A percentile compares a stretch with the other conserved stretches of the same genome.
Conservation (phyloP, 2,888 invertebrate species). For the Mythimna impura region DNA sequence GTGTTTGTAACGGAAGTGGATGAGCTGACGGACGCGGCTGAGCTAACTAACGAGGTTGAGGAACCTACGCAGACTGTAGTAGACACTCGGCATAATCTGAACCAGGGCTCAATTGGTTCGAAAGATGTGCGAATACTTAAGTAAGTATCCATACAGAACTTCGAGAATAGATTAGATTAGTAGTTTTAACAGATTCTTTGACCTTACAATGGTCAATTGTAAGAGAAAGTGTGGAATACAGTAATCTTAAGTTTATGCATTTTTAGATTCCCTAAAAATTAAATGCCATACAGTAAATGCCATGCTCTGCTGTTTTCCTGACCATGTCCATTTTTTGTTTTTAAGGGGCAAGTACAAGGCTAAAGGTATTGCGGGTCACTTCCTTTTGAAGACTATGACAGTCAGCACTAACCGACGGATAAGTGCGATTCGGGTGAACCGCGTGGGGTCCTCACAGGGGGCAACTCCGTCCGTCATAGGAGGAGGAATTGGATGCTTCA, state of each 20-base stretch:
- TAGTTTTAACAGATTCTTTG: too few relatives aligned
- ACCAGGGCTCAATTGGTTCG: background rate
- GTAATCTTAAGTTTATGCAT: too few relatives aligned
- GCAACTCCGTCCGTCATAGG: conserved; percentile 11
- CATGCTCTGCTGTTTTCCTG: background rate
- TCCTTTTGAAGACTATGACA: background rate
- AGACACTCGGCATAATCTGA: background rate
- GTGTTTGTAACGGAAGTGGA: background rate
- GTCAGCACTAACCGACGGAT: conserved; percentile 1
- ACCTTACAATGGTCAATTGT: too few relatives aligned
- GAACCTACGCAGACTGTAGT: background rate
- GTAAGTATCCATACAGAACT: too few relatives aligned
- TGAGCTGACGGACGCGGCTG: background rate
- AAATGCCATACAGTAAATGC: background rate
- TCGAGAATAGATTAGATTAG: too few relatives aligned
- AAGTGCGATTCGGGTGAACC: conserved; percentile 27
- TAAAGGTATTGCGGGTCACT: background rate
- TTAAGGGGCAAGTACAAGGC: conserved; percentile 5
- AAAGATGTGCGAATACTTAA: too few relatives aligned
- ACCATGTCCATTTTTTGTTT: background rate
- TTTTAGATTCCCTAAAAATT: too few relatives aligned
- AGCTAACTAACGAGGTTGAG: background rate
- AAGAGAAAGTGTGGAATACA: too few relatives aligned
- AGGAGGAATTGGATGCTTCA: conserved; percentile 26
- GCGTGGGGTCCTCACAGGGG: conserved; percentile 11